Evolutionary conservation across 2,888 invertebrate genomes (phyloP), one percentile per base, ranked within the genome.

Genomic region (Terebella lapidaria): DNA sequence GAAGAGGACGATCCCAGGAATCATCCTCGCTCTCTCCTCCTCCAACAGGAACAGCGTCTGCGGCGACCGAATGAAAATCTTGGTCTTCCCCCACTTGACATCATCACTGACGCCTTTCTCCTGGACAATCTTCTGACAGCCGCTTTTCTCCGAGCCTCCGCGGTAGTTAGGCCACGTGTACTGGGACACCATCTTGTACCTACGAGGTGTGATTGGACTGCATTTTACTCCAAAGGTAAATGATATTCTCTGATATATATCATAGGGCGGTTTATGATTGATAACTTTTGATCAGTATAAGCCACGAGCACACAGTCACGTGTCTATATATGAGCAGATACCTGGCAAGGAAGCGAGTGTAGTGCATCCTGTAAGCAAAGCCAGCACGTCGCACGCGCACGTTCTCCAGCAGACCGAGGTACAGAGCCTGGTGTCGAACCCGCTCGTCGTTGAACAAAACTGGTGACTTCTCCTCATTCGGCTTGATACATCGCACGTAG

Each of bases 141-240:
- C 95, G 66, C 94, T 92, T 73, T 86, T 86, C 69, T 89, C 89
- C 57, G 82, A 84, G 57, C 87, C 88, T 2, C 88, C 87, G 61
- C 88, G 87, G 84, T 89, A 96, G 83, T 94, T 95, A 35, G 97
- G 97, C 97, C 97, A 97, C 1, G 96, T 97, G 81, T 89, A 89
- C 76, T 90, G 89, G 0, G 91, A 92, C 70, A 95, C 89, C 91
- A 96, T 93, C 85, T 97, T 97, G 85, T 97, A 97, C 63, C 95
- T 88, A 67, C 20, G 45, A 24, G 27, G 15, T 15, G 22, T 22
- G 24, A 49, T 15, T n/a, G n/a, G 42, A 35, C 42, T 35, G n/a
- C n/a, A n/a, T n/a, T n/a, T n/a, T n/a, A n/a, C n/a, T n/a, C n/a
- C n/a, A n/a, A n/a, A n/a, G n/a, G n/a, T n/a, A n/a, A n/a, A n/a